Evolutionary conservation across 2,888 invertebrate genomes (phyloP).

Genomic region (Cataglyphis cursor): DNA sequence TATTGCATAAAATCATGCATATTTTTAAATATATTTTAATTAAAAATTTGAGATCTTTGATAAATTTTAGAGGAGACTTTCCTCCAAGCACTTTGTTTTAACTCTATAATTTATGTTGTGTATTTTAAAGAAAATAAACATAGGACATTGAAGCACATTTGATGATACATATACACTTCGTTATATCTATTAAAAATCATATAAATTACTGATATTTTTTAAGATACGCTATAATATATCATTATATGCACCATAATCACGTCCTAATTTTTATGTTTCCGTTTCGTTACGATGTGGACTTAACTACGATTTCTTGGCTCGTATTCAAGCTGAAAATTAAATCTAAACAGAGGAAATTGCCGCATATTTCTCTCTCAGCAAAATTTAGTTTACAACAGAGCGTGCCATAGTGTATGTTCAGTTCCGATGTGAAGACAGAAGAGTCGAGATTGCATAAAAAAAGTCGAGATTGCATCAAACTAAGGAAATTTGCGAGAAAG

Average conservation of each 20-base stretch:
- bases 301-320: conserved; percentile 58
- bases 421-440: conserved; percentile 15
- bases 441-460: not conserved
- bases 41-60: not conserved
- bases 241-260: conserved; percentile 1
- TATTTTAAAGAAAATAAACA: not conserved
- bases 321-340: conserved; percentile 65
- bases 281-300: conserved; percentile 6
- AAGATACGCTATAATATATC: not conserved
- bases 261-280: conserved; percentile 53
- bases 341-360: conserved; percentile 64
- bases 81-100: not conserved
- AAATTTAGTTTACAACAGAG: not conserved
- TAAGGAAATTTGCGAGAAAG: not conserved
- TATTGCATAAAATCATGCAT: not conserved
- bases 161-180: not conserved
- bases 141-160: not conserved
- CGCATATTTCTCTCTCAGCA: conserved; percentile 52
- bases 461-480: conserved; percentile 6
- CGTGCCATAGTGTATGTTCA: not conserved
- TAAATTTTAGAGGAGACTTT: not conserved
- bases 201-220: not conserved
- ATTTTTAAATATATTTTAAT: not conserved
- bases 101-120: not conserved
- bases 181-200: not conserved